phyloP scores from a whole-genome alignment of 92 coral and sea anemone species.

The Nematostella vectensis region DNA sequence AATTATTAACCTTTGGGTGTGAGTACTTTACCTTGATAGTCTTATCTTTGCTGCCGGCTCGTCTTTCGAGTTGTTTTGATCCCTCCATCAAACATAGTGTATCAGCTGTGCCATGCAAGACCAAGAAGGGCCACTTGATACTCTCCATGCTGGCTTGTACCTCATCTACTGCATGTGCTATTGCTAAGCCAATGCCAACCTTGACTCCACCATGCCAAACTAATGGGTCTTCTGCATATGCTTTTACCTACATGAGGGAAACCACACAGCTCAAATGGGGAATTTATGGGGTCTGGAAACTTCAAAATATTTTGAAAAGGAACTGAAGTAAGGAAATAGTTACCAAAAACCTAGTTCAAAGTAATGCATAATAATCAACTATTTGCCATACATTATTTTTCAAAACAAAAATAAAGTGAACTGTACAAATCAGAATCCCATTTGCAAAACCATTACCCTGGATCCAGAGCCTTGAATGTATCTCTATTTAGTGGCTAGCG shows the following conservation, averaged over 20 bases:
- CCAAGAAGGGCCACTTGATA: conserved; percentile 59
- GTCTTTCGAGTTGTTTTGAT: conserved; percentile 38
- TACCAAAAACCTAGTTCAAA: no score
- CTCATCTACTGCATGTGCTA: conserved; percentile 34
- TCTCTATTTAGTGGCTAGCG: no score
- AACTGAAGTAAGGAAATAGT: no score
- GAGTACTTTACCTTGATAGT: conserved; percentile 63
- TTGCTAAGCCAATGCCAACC: conserved; percentile 33
- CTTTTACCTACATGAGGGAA: conserved; percentile 62
- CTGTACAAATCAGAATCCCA: no score
- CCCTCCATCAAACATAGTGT: conserved; percentile 39
- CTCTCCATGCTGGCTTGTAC: conserved; percentile 22
- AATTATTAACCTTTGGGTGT: no score
- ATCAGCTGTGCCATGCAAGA: conserved; percentile 68
- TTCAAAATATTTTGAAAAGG: background rate
- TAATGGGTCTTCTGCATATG: conserved; percentile 69
- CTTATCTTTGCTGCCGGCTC: conserved; percentile 61
- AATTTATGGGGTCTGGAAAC: no score
- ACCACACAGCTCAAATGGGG: no score
- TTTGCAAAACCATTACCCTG: no score
- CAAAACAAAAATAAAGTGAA: no score
- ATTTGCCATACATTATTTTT: no score
- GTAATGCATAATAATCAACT: no score
- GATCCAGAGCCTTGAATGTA: no score
- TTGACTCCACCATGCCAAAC: conserved; percentile 73